Evolutionary conservation across 2,888 invertebrate species (phyloP), one percentile per base, ranked within the genome.

Genomic region (Tachina grossa): DNA sequence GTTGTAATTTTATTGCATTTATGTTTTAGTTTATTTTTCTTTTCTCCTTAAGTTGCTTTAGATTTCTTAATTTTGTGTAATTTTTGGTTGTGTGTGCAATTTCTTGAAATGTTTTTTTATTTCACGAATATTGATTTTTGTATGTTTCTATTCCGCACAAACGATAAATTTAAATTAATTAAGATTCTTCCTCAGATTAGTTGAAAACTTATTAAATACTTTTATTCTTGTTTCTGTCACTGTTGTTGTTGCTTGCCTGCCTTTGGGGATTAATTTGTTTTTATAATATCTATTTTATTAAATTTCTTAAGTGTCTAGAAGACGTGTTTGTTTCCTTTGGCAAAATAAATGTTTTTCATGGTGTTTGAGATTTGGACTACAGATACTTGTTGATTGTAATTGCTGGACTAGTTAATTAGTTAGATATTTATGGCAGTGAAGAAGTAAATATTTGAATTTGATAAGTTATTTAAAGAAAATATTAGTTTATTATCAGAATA

Each of bases 161-260:
- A 31, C 31, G 59, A 72, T 65, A 83, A 83, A 83, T 72, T 77
- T 83, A 77, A 83, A 83, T 83, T 83, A 77, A 83, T 83, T 83
- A 65, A 72, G 71, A 71, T 83, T 41, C 16, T n/a, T 39, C 1
- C 45, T 43, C 11, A 19, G 75, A 76, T 82, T 68, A 81, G 45
- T 31, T 59, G 31, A 69, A 69, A 43, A 61, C 65, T 76, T 76
- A 13, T 43, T 72, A 61, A 19, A n/a, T n/a, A n/a, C 63, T 43
- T 41, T 55, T 22, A 2, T 22, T 22, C 1, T 22, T 53, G 19
- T 45, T 76, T 2, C 19, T 22, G 6, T 31, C 51, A 10, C 22
- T 53, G 10, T 55, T 55, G 22, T 31, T 76, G 8, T 41, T 22
- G 6, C n/a, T 31, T 55, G 31, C n/a, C 19, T 69, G 49, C 41